Evolutionary conservation across 53 echinoderm and acorn worm genomes (phyloP).

Genomic region (Zoroaster sp.): DNA sequence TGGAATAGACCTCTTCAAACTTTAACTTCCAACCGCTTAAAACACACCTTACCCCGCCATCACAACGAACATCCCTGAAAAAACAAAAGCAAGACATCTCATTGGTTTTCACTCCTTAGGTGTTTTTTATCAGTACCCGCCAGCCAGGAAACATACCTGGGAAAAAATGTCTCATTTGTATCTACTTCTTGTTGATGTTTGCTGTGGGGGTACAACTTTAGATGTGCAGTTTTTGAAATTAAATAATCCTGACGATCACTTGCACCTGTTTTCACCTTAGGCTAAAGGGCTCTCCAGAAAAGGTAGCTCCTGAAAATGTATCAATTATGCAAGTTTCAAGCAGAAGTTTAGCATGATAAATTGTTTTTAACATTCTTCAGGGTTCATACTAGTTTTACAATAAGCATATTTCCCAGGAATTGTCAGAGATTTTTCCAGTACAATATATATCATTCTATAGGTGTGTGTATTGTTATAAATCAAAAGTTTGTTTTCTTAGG

Average conservation of each 20-base stretch:
- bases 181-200: conserved; percentile 41
- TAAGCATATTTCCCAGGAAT: too few relatives aligned
- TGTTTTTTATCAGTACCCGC: not conserved
- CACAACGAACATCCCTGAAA: not conserved
- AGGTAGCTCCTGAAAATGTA: conserved; percentile 16
- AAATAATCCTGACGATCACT: not conserved
- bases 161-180: conserved; percentile 19
- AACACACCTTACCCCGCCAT: not conserved
- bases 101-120: not conserved
- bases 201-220: conserved; percentile 37
- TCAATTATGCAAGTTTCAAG: conserved; percentile 19
- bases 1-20: conserved; percentile 34
- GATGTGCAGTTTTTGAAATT: conserved; percentile 28
- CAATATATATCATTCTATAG: too few relatives aligned
- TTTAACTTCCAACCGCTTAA: too few relatives aligned
- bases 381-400: not conserved
- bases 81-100: not conserved
- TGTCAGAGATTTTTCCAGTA: too few relatives aligned
- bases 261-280: conserved; percentile 13
- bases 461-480: too few relatives aligned
- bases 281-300: conserved; percentile 5
- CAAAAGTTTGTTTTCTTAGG: too few relatives aligned
- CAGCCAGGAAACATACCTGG: conserved; percentile 22
- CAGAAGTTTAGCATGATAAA: not conserved
- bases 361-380: not conserved